Conservation (phyloP, 1,140 invertebrate species). For the Anastatus disparis region DNA sequence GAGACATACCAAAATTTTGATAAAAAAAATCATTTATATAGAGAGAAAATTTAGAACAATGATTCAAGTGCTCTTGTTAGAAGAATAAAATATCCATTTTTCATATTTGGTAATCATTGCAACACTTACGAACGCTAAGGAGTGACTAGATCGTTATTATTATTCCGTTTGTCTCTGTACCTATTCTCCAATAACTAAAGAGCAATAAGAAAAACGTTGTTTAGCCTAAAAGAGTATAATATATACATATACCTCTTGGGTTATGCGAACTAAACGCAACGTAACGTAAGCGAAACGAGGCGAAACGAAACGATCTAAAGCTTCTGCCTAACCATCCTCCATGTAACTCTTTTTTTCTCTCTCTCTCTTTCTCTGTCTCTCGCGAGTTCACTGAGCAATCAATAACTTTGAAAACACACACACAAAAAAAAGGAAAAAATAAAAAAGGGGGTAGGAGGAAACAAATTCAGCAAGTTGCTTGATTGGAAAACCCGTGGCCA, state of each 20-base stretch:
- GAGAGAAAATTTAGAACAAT: too few relatives aligned
- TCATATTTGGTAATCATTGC: conserved; percentile 50
- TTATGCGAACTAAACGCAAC: conserved; percentile 61
- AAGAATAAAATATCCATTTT: too few relatives aligned
- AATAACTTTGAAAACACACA: conserved; percentile 65
- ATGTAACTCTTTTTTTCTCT: too few relatives aligned
- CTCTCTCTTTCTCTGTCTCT: background rate
- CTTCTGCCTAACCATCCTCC: background rate
- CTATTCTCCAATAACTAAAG: too few relatives aligned
- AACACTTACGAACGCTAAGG: conserved; percentile 28
- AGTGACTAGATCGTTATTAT: conserved; percentile 58
- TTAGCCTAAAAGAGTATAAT: too few relatives aligned
- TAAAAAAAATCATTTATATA: too few relatives aligned
- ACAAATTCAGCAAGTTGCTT: conserved; percentile 68
- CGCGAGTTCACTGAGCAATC: conserved; percentile 52
- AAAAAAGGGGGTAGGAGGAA: conserved; percentile 59
- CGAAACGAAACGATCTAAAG: conserved; percentile 56
- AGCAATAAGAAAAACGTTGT: too few relatives aligned
- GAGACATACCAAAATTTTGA: too few relatives aligned
- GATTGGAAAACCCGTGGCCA: conserved; percentile 60
- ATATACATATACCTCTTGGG: too few relatives aligned
- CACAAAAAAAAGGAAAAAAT: too few relatives aligned
- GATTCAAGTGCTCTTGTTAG: too few relatives aligned
- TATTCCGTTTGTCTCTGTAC: too few relatives aligned
- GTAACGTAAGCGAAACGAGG: conserved; percentile 64